Conservation (phyloP, 1,140 invertebrate genomes). For the Anagrus nilaparvatae region DNA sequence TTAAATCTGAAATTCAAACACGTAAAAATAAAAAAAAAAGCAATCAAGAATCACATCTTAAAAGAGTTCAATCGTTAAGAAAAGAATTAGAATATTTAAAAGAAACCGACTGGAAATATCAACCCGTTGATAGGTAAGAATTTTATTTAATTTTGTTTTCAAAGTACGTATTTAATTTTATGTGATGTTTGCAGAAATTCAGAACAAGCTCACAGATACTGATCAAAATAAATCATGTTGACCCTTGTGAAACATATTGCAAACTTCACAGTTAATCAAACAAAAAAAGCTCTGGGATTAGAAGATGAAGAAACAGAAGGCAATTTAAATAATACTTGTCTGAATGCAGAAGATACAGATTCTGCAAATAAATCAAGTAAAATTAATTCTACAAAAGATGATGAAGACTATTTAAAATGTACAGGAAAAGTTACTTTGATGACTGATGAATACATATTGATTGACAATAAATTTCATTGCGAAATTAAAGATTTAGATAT, state of each 20-base stretch:
- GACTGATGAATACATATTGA: conserved; percentile 17
- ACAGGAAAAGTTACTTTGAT: conserved; percentile 25
- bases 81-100: conserved; percentile 58
- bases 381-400: no score
- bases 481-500: conserved; percentile 13
- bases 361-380: no score
- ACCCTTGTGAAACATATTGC: no score
- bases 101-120: conserved; percentile 59
- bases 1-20: conserved; percentile 35
- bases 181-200: no score
- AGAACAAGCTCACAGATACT: no score
- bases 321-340: no score
- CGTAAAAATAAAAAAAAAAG: conserved; percentile 32
- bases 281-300: no score
- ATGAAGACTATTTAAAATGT: conserved; percentile 23
- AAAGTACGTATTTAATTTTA: background rate
- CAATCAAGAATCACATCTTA: conserved; percentile 44
- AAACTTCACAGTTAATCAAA: no score
- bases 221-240: no score
- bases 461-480: conserved; percentile 26
- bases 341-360: no score
- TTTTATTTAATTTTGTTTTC: background rate
- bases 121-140: conserved; percentile 38
- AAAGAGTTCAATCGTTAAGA: conserved; percentile 50
- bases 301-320: no score